Evolutionary conservation across 2,113 vertebrate species (phyloP), one percentile per base, ranked within the genome.

Genomic region (Seriola rivoliana): DNA sequence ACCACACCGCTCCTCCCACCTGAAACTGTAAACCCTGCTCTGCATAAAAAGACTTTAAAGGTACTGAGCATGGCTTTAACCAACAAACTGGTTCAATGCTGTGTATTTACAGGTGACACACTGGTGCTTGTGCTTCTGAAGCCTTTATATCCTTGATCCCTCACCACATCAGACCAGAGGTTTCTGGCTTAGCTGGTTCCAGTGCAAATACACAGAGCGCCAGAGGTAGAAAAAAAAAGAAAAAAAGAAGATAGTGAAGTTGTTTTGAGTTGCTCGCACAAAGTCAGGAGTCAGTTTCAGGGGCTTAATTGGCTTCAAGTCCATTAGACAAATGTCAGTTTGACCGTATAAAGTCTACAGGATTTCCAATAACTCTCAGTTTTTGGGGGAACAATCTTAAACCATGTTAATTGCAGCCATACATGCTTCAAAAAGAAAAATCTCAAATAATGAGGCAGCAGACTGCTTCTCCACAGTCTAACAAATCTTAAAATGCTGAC

Each of bases 111-210:
- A 58, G 59, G 29, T 73, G 76, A 78, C 44, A 21, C 62, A 71
- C 29, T 38, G 44, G 77, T 54, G 38, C 12, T 63, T 38, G 19
- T 46, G 32, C 58, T 54, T 80, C 23, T 57, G 66, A 63, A 62
- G 29, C 29, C 40, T 58, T 66, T 40, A 67, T 5, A 34, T 57
- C 40, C 54, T 48, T 62, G 42, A 77, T 77, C 36, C 21, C 1
- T 60, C 23, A 36, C 9, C 32, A 23, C 38, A 78, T 46, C n/a
- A 52, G 38, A 40, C 57, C 63, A 50, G 13, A 69, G 54, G 21
- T 82, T 80, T 84, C 52, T 72, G 67, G 75, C 38, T 80, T 63
- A 67, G 74, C 75, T 86, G 82, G 84, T 84, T 92, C 73, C 73
- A 86, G 82, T 16, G 48, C 64, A 91, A 90, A 92, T 80, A 88